Conservation (phyloP, 2,797 vertebrate genomes). For the Falco naumanni region DNA sequence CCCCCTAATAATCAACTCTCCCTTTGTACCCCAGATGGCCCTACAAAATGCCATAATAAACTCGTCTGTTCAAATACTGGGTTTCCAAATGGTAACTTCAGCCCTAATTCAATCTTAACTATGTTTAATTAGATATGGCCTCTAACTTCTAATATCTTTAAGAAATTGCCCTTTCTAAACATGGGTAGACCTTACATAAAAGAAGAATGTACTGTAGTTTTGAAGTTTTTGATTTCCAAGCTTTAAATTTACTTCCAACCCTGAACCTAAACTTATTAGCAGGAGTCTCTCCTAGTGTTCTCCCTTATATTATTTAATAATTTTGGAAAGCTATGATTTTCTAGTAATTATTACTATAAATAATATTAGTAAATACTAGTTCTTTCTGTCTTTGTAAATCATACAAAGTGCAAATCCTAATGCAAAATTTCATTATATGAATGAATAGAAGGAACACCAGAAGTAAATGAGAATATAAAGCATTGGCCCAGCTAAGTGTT, state of each 20-base stretch:
- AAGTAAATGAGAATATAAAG: background rate
- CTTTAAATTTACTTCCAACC: background rate
- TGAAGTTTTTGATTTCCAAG: background rate
- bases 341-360: background rate
- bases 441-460: background rate
- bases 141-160: background rate
- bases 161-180: background rate
- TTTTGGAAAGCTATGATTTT: background rate
- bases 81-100: background rate
- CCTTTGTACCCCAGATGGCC: background rate
- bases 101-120: background rate
- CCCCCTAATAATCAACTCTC: background rate
- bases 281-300: background rate
- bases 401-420: background rate
- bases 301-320: background rate
- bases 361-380: background rate
- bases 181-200: background rate
- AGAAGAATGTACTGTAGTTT: background rate
- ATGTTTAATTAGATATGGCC: background rate
- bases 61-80: rapidly evolving
- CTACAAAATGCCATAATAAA: background rate
- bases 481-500: background rate
- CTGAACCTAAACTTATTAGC: background rate
- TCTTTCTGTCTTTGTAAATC: background rate
- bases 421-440: background rate